Evolutionary conservation across 2,888 invertebrate genomes (phyloP), one percentile per base, ranked within the genome.

Genomic region (Enchytraeus crypticus): DNA sequence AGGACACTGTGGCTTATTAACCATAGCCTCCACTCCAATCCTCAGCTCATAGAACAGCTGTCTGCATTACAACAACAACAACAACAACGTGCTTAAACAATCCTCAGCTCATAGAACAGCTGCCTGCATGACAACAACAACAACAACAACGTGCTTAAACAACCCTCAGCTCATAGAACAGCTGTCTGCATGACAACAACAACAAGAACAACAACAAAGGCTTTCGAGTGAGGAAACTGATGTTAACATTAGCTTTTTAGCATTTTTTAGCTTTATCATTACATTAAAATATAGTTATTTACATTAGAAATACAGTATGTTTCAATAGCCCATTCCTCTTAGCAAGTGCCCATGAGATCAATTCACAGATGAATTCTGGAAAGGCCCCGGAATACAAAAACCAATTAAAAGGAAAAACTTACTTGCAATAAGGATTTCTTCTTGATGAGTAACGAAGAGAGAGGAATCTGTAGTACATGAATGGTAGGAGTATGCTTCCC

Each of bases 381-480:
- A n/a, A n/a, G n/a, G n/a, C n/a, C n/a, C n/a, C n/a, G n/a, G n/a
- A n/a, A n/a, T n/a, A n/a, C n/a, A n/a, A n/a, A n/a, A n/a, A n/a
- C n/a, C n/a, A n/a, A 53, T 53, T 30, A 14, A 29, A 53, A 14
- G 11, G 32, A 53, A 8, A 21, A 29, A 53, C 66, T 78, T 87
- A 92, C 76, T 92, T 87, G 59, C 92, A 92, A 82, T 91, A 92
- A 0, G 96, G 95, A 84, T 98, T 98, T 71, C 98, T 87, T 61
- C 92, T 85, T 5, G 97, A 97, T 64, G 88, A 83, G 82, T 97
- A 93, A 64, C 98, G 87, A 77, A 92, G 85, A 64, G 87, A 85
- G 73, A 98, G 82, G 82, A 98, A 98, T 79, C 96, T 90, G 81
- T 95, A 97, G 84, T 97, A 98, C 73, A 95, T 86, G 81, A 98